These are phyloP conservation scores for Calidris pugnax DNA, from an alignment of 2,113 vertebrate genomes.

Conservation along the genomic window DNA sequence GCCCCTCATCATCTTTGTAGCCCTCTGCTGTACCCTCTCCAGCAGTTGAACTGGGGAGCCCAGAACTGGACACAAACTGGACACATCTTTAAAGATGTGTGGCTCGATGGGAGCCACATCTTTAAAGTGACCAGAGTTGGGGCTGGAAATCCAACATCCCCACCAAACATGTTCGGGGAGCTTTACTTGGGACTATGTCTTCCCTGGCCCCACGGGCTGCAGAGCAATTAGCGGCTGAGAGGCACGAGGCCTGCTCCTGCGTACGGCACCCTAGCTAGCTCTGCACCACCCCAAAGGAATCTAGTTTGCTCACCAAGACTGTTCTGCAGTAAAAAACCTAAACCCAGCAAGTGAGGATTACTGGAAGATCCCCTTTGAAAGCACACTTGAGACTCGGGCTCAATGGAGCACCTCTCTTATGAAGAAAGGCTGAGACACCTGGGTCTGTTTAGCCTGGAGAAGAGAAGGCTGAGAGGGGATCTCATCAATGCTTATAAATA, in stretches of 20 bases:
- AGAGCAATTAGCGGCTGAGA: fast-evolving
- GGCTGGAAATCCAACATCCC: not conserved
- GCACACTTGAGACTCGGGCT: not conserved
- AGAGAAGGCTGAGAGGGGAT: not conserved
- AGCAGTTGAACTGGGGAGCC: no score
- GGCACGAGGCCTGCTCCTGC: not conserved
- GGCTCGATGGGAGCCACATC: not conserved
- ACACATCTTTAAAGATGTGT: no score
- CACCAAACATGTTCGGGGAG: not conserved
- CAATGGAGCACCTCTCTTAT: not conserved
- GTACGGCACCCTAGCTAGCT: not conserved
- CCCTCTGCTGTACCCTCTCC: no score
- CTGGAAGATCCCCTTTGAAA: not conserved
- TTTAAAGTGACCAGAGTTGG: not conserved
- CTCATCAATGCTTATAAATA: not conserved
- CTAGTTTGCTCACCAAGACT: not conserved
- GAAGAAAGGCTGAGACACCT: not conserved
- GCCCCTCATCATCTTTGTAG: no score
- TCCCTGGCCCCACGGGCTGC: fast-evolving
- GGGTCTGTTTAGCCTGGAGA: not conserved
- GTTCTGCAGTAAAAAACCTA: not conserved
- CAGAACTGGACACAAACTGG: no score
- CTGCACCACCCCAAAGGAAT: not conserved
- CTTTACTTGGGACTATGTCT: not conserved
- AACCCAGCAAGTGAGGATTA: not conserved